A percentile compares a stretch with the other conserved stretches of the same genome.
These are phyloP conservation scores for Hydractinia symbiolongicarpus DNA, from an alignment of 30 jellyfish, hydroid and myxozoan species.

Conservation along the genomic window DNA sequence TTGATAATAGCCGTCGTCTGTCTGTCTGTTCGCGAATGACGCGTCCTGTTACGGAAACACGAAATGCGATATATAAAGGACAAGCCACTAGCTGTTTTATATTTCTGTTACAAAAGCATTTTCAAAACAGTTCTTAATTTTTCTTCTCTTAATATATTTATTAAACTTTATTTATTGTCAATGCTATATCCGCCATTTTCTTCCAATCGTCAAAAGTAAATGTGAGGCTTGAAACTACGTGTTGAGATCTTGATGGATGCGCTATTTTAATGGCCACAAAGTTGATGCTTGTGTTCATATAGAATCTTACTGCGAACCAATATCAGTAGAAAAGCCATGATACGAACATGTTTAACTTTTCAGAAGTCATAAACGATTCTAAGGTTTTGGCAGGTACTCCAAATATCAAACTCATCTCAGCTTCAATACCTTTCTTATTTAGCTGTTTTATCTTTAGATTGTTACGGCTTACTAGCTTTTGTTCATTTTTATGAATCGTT, in stretches of 20 bases:
- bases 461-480: background rate
- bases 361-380: background rate
- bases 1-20: no score
- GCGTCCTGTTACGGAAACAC: no score
- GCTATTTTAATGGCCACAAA: background rate
- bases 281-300: background rate
- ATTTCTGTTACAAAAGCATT: no score
- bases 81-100: no score
- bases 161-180: background rate
- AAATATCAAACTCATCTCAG: conserved; percentile 15
- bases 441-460: background rate
- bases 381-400: background rate
- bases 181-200: background rate
- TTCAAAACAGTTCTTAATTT: no score
- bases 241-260: background rate
- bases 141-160: background rate
- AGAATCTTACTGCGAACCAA: background rate
- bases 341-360: background rate
- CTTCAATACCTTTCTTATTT: background rate
- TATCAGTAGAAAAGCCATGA: background rate
- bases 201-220: conserved; percentile 6
- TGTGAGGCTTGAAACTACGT: background rate
- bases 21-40: no score
- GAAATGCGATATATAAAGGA: no score
- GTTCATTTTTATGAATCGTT: conserved; percentile 8